Evolutionary conservation across 2,797 vertebrate genomes (phyloP), one percentile per base, ranked within the genome.

Genomic region (Alca torda): DNA sequence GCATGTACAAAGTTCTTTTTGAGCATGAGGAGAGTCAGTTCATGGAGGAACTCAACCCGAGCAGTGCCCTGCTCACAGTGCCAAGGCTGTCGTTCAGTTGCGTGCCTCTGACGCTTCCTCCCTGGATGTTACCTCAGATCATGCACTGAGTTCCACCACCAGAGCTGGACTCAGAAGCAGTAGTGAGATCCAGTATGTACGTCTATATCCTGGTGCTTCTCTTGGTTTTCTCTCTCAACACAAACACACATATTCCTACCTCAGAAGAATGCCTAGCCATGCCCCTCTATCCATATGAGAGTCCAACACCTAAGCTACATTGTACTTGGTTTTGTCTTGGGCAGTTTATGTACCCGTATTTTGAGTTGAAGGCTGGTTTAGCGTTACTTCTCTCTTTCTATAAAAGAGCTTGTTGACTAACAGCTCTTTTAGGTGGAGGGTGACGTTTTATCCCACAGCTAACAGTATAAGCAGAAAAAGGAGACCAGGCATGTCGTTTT

Each of bases 31-130:
- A 78, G 41, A 15, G 15, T 13, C 69, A 25, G 35, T 23, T 23
- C 6, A 0, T 37, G 53, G 25, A 61, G n/a, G 15, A 7, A 26
- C 45, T 90, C 0, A 0, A 13, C 39, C 35, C 0, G 0, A 70
- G 31, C 85, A 35, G 46, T 23, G 35, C 63, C 41, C 26, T 33
- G 59, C 41, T 69, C 13, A 17, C 0, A 0, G 26, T 65, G 41
- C 73, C 65, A 57, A 68, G 53, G 63, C 41, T 43, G 43, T 46
- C 57, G 24, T 65, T 75, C 77, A 43, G 50, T n/a, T 0, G 2
- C 69, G 69, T 33, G 48, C 2, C 0, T 56, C 48, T 4, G 4
- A 5, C 0, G 0, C 20, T n/a, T 45, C 23, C 35, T 89, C 16
- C 39, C 48, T 60, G 33, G 9, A 2, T 75, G n/a, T 72, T 57